Conservation (phyloP, 2,113 vertebrate genomes). For the Brachionichthys hirsutus region DNA sequence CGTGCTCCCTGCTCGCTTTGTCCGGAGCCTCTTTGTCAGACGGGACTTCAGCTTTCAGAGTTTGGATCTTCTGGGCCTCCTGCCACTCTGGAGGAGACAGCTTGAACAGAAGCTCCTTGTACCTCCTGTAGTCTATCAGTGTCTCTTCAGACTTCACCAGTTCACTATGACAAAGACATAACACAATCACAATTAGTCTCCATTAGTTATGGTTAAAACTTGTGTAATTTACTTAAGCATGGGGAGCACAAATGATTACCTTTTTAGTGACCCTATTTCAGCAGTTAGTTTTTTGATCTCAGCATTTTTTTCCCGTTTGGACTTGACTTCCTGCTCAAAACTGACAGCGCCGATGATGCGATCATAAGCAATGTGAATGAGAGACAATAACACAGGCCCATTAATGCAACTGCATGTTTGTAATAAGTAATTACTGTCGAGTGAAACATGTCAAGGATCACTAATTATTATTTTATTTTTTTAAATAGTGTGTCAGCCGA, state of each 20-base stretch:
- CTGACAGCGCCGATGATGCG: constrained; percentile 64
- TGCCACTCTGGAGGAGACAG: constrained; percentile 88
- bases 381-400: too few relatives aligned
- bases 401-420: too few relatives aligned
- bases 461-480: neutral
- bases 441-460: neutral
- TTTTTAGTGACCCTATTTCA: constrained; percentile 82
- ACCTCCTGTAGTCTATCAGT: constrained; percentile 82
- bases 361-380: neutral
- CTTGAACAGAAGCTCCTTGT: constrained; percentile 85
- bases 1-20: constrained; percentile 2
- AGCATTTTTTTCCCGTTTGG: constrained; percentile 79
- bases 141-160: constrained; percentile 80
- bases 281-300: constrained; percentile 80
- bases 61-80: constrained; percentile 68
- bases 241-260: constrained; percentile 78
- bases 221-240: neutral
- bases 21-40: constrained; percentile 1
- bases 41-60: neutral
- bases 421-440: neutral
- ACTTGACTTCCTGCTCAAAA: constrained; percentile 82
- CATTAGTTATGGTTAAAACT: too few relatives aligned
- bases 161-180: constrained; percentile 74
- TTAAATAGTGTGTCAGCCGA: neutral
- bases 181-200: neutral